phyloP scores from a whole-genome alignment of 2,888 invertebrate species.

The Noctua fimbriata region DNA sequence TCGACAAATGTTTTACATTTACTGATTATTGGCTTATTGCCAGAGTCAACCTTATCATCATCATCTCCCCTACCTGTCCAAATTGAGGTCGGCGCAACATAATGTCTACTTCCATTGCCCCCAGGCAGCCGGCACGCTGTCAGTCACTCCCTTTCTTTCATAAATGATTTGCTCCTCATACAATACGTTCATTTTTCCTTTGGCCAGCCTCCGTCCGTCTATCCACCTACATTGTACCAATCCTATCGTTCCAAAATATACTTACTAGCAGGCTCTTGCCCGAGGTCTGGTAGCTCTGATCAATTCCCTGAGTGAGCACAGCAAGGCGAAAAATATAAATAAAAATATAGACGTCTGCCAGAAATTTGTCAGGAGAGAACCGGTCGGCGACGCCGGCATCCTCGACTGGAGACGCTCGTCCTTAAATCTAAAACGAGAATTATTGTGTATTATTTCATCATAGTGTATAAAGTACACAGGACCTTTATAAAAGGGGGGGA shows the following conservation, averaged over 20 bases:
- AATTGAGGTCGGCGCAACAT: neutral
- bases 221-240: neutral
- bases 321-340: conserved; percentile 74
- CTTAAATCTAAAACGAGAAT: conserved; percentile 22
- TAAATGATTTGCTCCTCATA: neutral
- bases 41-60: neutral
- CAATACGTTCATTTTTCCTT: neutral
- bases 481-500: neutral
- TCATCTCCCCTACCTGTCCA: neutral
- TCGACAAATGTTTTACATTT: neutral
- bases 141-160: neutral
- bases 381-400: neutral
- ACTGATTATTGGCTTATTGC: neutral
- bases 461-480: too few species aligned
- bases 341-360: conserved; percentile 77
- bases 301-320: conserved; percentile 71
- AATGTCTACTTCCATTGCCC: neutral
- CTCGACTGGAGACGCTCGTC: neutral
- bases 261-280: conserved; percentile 16
- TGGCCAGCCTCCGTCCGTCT: neutral
- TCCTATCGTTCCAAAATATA: neutral
- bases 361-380: conserved; percentile 44
- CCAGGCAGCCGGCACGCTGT: neutral
- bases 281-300: conserved; percentile 63
- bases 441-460: neutral